phyloP scores from a whole-genome alignment of 2,888 invertebrate species.

The Parnassius smintheus region DNA sequence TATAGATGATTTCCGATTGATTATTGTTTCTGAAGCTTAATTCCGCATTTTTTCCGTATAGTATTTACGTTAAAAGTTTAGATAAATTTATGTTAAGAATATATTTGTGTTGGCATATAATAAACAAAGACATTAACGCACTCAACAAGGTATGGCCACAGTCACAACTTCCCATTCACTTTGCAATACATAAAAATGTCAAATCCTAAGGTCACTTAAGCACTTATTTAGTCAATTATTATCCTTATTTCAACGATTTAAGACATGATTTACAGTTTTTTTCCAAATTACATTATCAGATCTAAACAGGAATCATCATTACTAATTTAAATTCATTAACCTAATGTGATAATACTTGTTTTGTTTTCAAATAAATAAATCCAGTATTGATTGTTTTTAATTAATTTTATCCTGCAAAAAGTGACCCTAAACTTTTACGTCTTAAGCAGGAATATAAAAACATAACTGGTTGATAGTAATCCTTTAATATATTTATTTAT shows the following conservation, averaged over 20 bases:
- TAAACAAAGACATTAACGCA: conserved; percentile 4
- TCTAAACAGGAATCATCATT: conserved; percentile 1
- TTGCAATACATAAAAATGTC: conserved; percentile 24
- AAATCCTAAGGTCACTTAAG: conserved; percentile 22
- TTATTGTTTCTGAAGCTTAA: too few species aligned
- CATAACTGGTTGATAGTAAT: too few species aligned
- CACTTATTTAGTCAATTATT: not conserved
- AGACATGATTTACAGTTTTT: conserved; percentile 7
- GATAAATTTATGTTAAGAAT: too few species aligned
- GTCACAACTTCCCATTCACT: conserved; percentile 22
- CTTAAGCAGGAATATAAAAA: too few species aligned
- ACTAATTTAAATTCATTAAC: not conserved
- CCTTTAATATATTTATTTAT: too few species aligned
- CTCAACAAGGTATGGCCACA: conserved; percentile 17
- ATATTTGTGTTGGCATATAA: too few species aligned
- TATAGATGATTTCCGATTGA: too few species aligned
- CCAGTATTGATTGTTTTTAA: not conserved
- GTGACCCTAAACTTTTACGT: too few species aligned
- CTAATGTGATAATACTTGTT: not conserved
- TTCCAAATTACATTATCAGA: not conserved
- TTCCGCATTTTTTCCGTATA: too few species aligned
- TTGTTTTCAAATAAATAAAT: not conserved
- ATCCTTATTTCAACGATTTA: conserved; percentile 2
- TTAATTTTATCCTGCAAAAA: not conserved
- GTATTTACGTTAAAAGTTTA: too few species aligned